A percentile compares a stretch with the other conserved stretches of the same genome.
These are phyloP conservation scores for Neoascia interrupta DNA, from an alignment of 2,888 invertebrate species.

Conservation along the genomic window DNA sequence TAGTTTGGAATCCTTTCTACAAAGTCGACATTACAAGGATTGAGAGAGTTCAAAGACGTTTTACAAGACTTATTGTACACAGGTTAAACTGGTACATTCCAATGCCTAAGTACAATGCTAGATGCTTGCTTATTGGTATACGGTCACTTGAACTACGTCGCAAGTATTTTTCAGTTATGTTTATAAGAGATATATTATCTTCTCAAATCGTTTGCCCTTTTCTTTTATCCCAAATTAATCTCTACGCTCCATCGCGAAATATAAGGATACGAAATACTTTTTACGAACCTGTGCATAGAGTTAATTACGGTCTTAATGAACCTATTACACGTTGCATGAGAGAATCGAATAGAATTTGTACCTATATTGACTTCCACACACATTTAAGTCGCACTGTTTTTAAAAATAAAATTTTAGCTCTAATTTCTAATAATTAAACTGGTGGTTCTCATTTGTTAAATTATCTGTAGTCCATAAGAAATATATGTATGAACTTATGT, in stretches of 20 bases:
- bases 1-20: constrained; percentile 6
- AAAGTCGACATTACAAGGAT: neutral
- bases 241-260: neutral
- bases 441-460: too few relatives aligned
- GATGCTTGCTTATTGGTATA: constrained; percentile 4
- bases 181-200: neutral
- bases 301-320: too few relatives aligned
- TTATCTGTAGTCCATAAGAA: too few relatives aligned
- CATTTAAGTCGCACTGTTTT: too few relatives aligned
- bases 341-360: too few relatives aligned
- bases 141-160: neutral
- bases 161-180: too few relatives aligned
- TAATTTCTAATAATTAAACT: too few relatives aligned
- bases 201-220: neutral
- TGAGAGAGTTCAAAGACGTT: constrained; percentile 10
- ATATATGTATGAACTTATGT: too few relatives aligned
- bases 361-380: too few relatives aligned
- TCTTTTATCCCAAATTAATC: neutral
- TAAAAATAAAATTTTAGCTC: too few relatives aligned
- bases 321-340: too few relatives aligned
- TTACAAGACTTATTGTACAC: neutral
- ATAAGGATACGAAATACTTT: neutral
- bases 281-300: neutral
- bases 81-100: neutral
- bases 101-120: neutral